phyloP scores from a whole-genome alignment of 2,888 invertebrate species.

The Luperina nickerlii region DNA sequence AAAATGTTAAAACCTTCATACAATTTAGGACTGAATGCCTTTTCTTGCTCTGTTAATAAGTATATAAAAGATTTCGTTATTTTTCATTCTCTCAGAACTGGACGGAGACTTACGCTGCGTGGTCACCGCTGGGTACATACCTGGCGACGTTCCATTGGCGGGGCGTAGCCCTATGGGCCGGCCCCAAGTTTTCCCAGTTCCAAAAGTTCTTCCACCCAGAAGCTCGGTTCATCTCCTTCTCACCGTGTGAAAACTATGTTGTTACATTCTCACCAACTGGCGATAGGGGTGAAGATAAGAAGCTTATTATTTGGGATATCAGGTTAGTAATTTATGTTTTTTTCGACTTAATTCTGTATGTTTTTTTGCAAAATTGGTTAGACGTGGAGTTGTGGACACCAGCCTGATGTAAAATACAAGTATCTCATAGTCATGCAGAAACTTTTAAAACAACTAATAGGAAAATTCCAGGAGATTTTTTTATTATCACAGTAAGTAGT shows the following conservation, averaged over 20 bases:
- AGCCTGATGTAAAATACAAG: neutral
- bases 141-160: constrained; percentile 98
- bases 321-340: constrained; percentile 85
- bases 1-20: neutral
- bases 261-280: constrained; percentile 97
- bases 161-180: constrained; percentile 99
- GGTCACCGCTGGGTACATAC: constrained; percentile 99
- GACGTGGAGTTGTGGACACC: neutral
- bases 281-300: constrained; percentile 93
- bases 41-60: neutral
- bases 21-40: neutral
- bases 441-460: neutral
- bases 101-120: constrained; percentile 98
- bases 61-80: neutral
- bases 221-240: constrained; percentile 99
- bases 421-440: neutral
- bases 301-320: constrained; percentile 99
- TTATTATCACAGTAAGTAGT: neutral
- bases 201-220: constrained; percentile 97
- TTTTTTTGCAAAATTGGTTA: neutral
- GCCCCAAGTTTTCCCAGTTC: constrained; percentile 97
- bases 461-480: neutral
- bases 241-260: constrained; percentile 98
- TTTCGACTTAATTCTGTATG: neutral
- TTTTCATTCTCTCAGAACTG: constrained; percentile 92